These are phyloP conservation scores for Scolopax bukidnonensis DNA, from an alignment of 2,797 vertebrate species.

Conservation along the genomic window DNA sequence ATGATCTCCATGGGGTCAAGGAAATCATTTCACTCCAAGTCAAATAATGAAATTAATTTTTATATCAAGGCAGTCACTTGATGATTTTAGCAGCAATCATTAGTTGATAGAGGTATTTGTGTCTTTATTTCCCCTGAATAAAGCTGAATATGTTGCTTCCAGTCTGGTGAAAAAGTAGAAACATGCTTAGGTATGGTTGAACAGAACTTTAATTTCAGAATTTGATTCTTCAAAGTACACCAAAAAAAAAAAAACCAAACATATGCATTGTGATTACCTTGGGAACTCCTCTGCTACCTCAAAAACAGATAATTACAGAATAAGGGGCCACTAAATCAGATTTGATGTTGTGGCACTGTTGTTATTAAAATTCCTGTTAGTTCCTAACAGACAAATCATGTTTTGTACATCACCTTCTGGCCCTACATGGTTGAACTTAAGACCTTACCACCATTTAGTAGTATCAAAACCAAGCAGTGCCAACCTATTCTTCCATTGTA, in stretches of 20 bases:
- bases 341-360: not conserved
- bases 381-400: not conserved
- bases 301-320: not conserved
- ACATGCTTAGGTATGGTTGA: not conserved
- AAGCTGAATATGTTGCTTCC: not conserved
- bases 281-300: not conserved
- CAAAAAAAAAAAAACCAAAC: not conserved
- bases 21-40: not conserved
- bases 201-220: not conserved
- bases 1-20: not conserved
- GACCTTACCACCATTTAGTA: not conserved
- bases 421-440: not conserved
- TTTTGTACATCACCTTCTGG: not conserved
- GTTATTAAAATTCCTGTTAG: not conserved
- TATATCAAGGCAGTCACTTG: not conserved
- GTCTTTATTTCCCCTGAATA: not conserved
- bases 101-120: not conserved
- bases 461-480: not conserved
- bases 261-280: not conserved
- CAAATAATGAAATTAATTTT: not conserved
- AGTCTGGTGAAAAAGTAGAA: not conserved
- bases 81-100: not conserved
- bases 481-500: not conserved
- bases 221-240: not conserved
- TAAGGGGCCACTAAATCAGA: not conserved